phyloP scores from a whole-genome alignment of 2,888 invertebrate species.

The Lithophane ornitopus region DNA sequence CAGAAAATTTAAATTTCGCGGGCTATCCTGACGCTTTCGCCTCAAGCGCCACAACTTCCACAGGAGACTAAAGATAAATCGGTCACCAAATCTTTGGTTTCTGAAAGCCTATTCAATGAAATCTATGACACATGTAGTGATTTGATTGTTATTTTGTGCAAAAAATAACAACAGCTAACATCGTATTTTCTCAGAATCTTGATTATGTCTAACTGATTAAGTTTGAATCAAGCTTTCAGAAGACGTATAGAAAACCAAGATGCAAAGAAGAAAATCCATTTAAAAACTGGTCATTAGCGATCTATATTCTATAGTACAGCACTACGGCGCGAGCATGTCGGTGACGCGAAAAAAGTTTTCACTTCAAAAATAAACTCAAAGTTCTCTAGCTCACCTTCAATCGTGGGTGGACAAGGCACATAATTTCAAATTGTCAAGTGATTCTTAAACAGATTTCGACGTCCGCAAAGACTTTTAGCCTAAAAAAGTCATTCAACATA shows the following conservation, averaged over 20 bases:
- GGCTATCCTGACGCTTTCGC: neutral
- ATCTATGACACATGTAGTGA: neutral
- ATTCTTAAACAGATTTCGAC: constrained; percentile 9
- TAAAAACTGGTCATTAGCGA: too few relatives aligned
- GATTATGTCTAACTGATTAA: neutral
- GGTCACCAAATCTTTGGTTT: neutral
- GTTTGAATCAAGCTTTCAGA: neutral
- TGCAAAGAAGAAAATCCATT: neutral
- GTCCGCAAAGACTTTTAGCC: neutral
- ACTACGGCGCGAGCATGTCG: too few relatives aligned
- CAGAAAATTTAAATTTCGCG: neutral
- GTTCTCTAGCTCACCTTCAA: neutral
- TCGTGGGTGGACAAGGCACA: neutral
- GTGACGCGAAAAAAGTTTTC: too few relatives aligned
- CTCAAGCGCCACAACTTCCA: neutral
- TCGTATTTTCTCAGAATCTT: neutral
- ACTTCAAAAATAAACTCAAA: neutral
- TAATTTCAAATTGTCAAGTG: neutral
- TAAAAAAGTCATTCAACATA: neutral
- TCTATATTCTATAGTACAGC: too few relatives aligned
- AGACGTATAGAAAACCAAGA: neutral
- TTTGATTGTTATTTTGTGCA: neutral
- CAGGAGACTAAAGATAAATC: neutral
- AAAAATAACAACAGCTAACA: neutral
- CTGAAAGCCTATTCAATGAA: neutral